phyloP scores from a whole-genome alignment of 2,797 vertebrate genomes.

The Sebastiscus albofasciatus region DNA sequence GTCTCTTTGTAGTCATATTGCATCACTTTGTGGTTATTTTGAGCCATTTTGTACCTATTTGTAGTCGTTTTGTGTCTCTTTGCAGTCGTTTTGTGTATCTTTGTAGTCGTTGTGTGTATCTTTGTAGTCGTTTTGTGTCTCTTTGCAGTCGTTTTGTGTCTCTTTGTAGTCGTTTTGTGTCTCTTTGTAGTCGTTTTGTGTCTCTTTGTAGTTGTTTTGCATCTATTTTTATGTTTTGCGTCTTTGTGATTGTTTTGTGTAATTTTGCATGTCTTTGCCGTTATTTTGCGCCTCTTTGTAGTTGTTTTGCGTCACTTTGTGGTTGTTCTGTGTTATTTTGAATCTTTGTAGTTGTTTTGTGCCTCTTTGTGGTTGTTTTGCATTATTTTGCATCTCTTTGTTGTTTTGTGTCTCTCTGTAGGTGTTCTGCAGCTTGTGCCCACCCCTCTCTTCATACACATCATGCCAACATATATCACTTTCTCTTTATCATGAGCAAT shows the following conservation, averaged over 20 bases:
- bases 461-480: neutral
- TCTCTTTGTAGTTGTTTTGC: neutral
- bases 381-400: neutral
- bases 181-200: neutral
- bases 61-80: neutral
- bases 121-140: neutral
- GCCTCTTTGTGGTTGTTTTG: neutral
- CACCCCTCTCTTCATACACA: neutral
- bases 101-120: neutral
- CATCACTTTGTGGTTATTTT: neutral
- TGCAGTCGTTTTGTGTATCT: neutral
- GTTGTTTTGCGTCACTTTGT: neutral
- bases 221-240: no score
- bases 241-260: neutral
- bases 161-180: neutral
- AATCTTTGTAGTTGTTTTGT: neutral
- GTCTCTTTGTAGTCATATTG: neutral
- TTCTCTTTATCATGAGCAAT: neutral
- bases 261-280: neutral
- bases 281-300: neutral
- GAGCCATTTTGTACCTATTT: neutral
- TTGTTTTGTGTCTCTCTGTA: neutral
- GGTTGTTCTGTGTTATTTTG: neutral
- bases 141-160: neutral
- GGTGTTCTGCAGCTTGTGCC: neutral